Evolutionary conservation across 1,140 invertebrate genomes (phyloP), one percentile per base, ranked within the genome.

Genomic region (Ericerus pela): DNA sequence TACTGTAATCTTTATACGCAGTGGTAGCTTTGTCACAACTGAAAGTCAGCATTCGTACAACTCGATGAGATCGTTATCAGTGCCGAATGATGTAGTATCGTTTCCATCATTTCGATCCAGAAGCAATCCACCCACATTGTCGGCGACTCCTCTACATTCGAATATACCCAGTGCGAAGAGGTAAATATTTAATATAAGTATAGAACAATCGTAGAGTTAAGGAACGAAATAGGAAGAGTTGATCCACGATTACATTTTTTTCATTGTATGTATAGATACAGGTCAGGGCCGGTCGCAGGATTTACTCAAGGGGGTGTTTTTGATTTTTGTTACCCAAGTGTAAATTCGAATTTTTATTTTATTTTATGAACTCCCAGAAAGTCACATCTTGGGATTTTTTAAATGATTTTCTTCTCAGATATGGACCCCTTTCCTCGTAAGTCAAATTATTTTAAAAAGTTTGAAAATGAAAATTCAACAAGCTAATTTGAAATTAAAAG

Each of bases 31-130:
- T n/a, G n/a, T n/a, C n/a, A n/a, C n/a, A n/a, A n/a, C n/a, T n/a
- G n/a, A 33, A 33, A 38, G 20, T 38, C 36, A 47, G 16, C 22
- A 22, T 47, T n/a, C 54, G 18, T 58, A 54, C 20, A 38, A 37
- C 2, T 51, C 57, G 1, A 47, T 54, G 4, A 37, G 57, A 16
- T 58, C 57, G 14, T 30, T 58, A 5, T 58, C 57, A n/a, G 52
- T 58, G 12, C 52, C 57, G 5, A 58, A 51, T 18, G 30, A 58
- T 18, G 57, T 58, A 37, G 57, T 53, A 2, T 53, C 36, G 31
- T 58, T 58, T 51, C 57, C 57, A 0, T 16, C 33, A 1, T 22
- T 47, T 26, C 29, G 57, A 31, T 6, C 57, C 52, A 0, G 57
- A 41, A 51, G 52, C 14, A 47, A 47, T 47, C 41, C 41, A 24